Percentiles rank a stretch among this genome's conserved stretches.
These are phyloP conservation scores for Heteronetta atricapilla DNA, from an alignment of 2,113 vertebrate species.

Conservation along the genomic window DNA sequence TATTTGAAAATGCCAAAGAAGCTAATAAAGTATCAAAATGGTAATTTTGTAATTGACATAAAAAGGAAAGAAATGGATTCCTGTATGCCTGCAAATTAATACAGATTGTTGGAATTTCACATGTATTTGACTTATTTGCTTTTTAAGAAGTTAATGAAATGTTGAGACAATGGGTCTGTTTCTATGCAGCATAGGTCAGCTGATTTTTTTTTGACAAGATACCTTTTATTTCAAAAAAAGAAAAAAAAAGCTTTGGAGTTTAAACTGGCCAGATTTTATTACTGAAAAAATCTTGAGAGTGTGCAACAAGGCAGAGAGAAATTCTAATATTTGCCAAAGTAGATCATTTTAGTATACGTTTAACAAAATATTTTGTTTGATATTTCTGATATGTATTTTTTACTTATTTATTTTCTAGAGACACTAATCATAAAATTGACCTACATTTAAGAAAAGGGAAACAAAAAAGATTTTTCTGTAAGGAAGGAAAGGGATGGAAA, in stretches of 20 bases:
- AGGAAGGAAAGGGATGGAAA: not conserved
- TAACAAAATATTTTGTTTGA: not conserved
- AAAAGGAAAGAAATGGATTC: constrained; percentile 22
- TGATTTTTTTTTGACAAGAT: not conserved
- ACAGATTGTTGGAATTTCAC: constrained; percentile 19
- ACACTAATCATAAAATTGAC: not conserved
- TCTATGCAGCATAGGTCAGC: not conserved
- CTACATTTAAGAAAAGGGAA: not conserved
- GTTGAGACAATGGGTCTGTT: not conserved
- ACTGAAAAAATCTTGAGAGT: not conserved
- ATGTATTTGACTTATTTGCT: not conserved
- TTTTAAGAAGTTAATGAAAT: constrained; percentile 19
- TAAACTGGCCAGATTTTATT: not conserved
- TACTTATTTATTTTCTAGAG: constrained; percentile 18
- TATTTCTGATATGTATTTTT: constrained; percentile 18
- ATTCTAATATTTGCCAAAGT: not conserved
- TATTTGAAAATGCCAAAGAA: constrained; percentile 41
- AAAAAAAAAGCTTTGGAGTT: not conserved
- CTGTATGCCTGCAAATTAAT: not conserved
- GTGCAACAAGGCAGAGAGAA: not conserved
- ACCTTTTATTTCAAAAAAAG: not conserved
- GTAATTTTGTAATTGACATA: constrained; percentile 45
- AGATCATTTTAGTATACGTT: not conserved
- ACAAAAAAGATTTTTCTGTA: not conserved
- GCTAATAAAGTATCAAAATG: constrained; percentile 33